These are phyloP conservation scores for Rotaria macrura DNA, from an alignment of 2,888 invertebrate genomes.

Conservation along the genomic window DNA sequence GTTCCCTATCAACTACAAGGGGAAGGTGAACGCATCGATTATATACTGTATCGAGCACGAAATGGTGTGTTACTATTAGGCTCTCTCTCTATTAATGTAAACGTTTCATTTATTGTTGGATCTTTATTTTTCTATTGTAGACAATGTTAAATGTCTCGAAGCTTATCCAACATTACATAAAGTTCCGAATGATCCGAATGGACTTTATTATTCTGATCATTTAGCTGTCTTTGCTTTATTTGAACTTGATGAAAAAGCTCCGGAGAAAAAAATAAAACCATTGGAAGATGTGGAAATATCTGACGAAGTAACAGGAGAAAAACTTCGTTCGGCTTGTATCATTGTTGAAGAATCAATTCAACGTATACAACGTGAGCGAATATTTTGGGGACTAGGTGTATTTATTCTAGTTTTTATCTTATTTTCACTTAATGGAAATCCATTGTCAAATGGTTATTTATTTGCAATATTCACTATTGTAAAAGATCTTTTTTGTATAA, in stretches of 20 bases:
- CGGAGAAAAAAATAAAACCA: not conserved
- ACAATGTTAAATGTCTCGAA: constrained; percentile 6
- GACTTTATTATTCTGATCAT: constrained; percentile 30
- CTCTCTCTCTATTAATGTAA: too few species aligned
- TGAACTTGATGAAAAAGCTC: not conserved
- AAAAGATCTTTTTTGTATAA: not conserved
- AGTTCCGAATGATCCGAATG: not conserved
- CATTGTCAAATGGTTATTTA: not conserved
- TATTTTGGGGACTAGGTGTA: not conserved
- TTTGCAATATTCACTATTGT: not conserved
- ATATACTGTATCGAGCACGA: constrained; percentile 25
- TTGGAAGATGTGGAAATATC: not conserved
- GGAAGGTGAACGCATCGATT: constrained; percentile 32
- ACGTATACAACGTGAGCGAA: constrained; percentile 2
- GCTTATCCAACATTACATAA: constrained; percentile 2
- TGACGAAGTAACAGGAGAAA: not conserved
- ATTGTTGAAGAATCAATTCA: constrained; percentile 10
- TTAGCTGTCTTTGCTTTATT: constrained; percentile 26
- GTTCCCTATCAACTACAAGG: not conserved
- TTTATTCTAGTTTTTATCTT: not conserved
- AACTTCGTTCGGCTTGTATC: not conserved
- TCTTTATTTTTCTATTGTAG: not conserved
- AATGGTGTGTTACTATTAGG: not conserved
- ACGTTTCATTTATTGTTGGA: too few species aligned
- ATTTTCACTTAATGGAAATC: not conserved